A percentile compares a stretch with the other conserved stretches of the same genome.
Evolutionary conservation across 1,140 invertebrate genomes (phyloP).

Genomic region (Nilaparvata lugens): DNA sequence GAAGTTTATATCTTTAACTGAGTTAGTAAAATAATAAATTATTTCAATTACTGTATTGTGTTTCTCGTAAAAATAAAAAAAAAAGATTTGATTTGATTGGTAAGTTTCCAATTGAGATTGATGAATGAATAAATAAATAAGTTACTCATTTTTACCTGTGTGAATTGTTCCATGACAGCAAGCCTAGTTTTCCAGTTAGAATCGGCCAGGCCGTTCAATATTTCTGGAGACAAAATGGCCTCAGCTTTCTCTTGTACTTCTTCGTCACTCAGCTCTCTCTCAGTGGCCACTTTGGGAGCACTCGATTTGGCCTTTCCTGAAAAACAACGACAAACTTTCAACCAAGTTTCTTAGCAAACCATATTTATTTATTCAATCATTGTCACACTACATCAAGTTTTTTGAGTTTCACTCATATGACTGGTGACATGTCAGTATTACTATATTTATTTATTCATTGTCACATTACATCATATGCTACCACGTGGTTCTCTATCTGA

Average conservation of each 20-base stretch:
- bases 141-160: constrained; percentile 43
- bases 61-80: not conserved
- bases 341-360: no score
- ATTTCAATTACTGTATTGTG: not conserved
- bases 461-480: no score
- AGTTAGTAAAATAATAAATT: not conserved
- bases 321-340: no score
- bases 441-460: no score
- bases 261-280: constrained; percentile 51
- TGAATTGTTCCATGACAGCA: constrained; percentile 63
- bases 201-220: constrained; percentile 59
- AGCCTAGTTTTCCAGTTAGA: constrained; percentile 81
- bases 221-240: constrained; percentile 49
- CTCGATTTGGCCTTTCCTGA: no score
- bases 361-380: no score
- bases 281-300: constrained; percentile 25
- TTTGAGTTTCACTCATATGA: no score
- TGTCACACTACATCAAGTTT: no score
- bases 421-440: no score
- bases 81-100: not conserved
- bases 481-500: no score
- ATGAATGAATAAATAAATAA: not conserved
- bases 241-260: constrained; percentile 59
- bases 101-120: not conserved
- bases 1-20: no score